Conservation (phyloP, 2,797 vertebrate species). For the Pangasius macronema region DNA sequence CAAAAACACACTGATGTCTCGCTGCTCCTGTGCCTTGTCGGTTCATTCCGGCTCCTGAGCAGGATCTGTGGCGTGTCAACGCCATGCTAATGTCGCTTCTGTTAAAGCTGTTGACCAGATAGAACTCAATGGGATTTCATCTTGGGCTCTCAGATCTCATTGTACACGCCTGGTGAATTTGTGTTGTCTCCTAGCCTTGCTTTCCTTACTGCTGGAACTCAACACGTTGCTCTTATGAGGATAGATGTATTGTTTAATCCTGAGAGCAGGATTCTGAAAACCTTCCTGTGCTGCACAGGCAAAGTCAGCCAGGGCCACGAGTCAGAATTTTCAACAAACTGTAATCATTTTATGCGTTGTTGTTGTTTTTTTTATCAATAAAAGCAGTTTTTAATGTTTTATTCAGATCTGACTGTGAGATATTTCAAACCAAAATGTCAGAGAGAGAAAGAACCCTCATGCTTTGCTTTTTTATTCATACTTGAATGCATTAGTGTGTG, state of each 20-base stretch:
- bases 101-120: slow-evolving; percentile 57
- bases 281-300: neutral
- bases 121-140: slow-evolving; percentile 47
- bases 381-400: neutral
- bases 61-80: slow-evolving; percentile 56
- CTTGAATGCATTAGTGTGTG: neutral
- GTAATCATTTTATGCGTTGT: neutral
- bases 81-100: slow-evolving; percentile 52
- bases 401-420: neutral
- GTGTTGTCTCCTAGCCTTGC: slow-evolving; percentile 41
- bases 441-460: neutral
- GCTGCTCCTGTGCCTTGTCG: slow-evolving; percentile 44
- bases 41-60: slow-evolving; percentile 54
- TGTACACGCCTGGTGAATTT: slow-evolving; percentile 44
- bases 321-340: slow-evolving; percentile 27
- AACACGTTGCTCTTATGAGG: slow-evolving; percentile 31
- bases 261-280: slow-evolving; percentile 19
- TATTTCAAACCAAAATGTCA: neutral
- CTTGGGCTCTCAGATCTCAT: slow-evolving; percentile 57
- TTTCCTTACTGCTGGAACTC: slow-evolving; percentile 43
- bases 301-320: slow-evolving; percentile 2
- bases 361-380: neutral
- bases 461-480: neutral
- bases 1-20: slow-evolving; percentile 20
- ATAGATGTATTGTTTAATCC: neutral